A percentile compares a stretch with the other conserved stretches of the same genome.
Evolutionary conservation across 2,797 vertebrate species (phyloP).

Genomic region (Cyclopterus lumpus): DNA sequence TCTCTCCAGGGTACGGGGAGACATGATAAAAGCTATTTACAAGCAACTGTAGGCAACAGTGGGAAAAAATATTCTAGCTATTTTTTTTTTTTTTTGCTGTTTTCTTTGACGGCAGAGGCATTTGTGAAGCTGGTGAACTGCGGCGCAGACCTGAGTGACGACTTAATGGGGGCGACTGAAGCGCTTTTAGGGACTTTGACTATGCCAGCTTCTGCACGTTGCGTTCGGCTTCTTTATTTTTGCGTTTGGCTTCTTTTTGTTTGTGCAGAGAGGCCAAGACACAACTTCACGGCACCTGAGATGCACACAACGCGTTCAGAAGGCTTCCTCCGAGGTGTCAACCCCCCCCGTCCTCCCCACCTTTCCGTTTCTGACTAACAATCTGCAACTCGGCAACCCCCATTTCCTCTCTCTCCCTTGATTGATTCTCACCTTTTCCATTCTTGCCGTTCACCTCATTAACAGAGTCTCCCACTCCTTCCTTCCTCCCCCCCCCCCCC

Average conservation of each 20-base stretch:
- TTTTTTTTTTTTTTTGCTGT: slow-evolving; percentile 15
- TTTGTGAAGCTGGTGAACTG: slow-evolving; percentile 45
- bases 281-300: too few relatives aligned
- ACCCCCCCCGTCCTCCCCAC: neutral
- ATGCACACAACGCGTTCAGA: too few relatives aligned
- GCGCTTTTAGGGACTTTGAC: slow-evolving; percentile 35
- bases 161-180: slow-evolving; percentile 50
- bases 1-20: slow-evolving; percentile 43
- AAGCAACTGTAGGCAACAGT: slow-evolving; percentile 62
- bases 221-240: slow-evolving; percentile 11
- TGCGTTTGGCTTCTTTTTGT: too few relatives aligned
- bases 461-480: slow-evolving; percentile 59
- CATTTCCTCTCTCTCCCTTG: slow-evolving; percentile 73
- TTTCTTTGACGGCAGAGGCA: slow-evolving; percentile 60
- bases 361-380: slow-evolving; percentile 52
- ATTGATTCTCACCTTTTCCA: slow-evolving; percentile 86
- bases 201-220: slow-evolving; percentile 23
- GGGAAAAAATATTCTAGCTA: slow-evolving; percentile 35
- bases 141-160: slow-evolving; percentile 58
- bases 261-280: too few relatives aligned
- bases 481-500: neutral
- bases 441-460: slow-evolving; percentile 83
- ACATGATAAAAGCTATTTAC: slow-evolving; percentile 68
- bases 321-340: too few relatives aligned
- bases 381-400: slow-evolving; percentile 60